Conservation (phyloP, 1,140 invertebrate genomes). For the Heliconius himera region DNA sequence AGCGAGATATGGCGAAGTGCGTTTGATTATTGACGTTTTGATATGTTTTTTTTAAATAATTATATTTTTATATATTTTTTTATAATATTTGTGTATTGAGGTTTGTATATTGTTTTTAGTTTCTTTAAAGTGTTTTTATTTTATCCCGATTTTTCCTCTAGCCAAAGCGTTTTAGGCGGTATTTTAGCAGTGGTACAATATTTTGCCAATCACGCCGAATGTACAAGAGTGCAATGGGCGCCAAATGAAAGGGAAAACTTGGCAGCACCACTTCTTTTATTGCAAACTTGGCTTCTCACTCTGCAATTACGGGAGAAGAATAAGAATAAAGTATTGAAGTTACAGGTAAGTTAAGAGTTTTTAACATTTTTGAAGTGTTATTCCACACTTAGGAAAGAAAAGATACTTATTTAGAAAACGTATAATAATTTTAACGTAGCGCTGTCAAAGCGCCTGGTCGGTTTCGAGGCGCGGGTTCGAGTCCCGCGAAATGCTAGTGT, state of each 20-base stretch:
- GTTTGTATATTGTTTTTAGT: too few species aligned
- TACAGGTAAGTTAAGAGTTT: conserved; percentile 52
- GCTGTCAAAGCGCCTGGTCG: too few species aligned
- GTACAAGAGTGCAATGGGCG: conserved; percentile 92
- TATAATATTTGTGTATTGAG: not conserved
- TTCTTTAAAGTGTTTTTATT: too few species aligned
- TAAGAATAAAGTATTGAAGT: conserved; percentile 40
- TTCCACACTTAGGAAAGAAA: too few species aligned
- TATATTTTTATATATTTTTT: too few species aligned
- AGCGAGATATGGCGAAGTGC: not conserved
- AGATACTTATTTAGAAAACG: too few species aligned
- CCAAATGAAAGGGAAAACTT: conserved; percentile 92
- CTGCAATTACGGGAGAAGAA: conserved; percentile 53
- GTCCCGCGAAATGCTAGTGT: not conserved
- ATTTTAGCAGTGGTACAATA: conserved; percentile 86
- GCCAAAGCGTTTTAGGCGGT: conserved; percentile 87
- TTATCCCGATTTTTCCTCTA: conserved; percentile 51
- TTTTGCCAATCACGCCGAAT: conserved; percentile 91
- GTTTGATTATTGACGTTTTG: not conserved
- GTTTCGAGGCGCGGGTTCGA: too few species aligned
- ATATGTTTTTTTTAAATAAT: not conserved
- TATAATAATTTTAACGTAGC: too few species aligned
- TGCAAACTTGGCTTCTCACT: conserved; percentile 80
- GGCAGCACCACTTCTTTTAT: conserved; percentile 86
- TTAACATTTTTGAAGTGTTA: too few species aligned